Conservation (phyloP, 2,888 invertebrate genomes). For the Cacoxenus indagator region DNA sequence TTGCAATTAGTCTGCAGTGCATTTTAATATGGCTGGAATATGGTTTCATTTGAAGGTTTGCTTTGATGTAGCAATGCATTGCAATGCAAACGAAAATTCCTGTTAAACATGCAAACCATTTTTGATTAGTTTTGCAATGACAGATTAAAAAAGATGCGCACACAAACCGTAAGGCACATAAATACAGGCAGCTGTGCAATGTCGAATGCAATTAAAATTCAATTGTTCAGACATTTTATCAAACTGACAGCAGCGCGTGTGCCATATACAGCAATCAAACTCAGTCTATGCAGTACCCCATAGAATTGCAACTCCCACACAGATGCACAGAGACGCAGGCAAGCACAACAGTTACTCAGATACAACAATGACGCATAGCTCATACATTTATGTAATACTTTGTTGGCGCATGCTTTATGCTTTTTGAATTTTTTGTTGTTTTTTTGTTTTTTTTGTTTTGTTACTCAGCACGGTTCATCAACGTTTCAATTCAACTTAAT, state of each 20-base stretch:
- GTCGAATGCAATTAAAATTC: constrained; percentile 39
- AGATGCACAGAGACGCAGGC: constrained; percentile 35
- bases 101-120: neutral
- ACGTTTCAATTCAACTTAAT: constrained; percentile 64
- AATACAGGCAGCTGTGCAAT: constrained; percentile 16
- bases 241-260: constrained; percentile 47
- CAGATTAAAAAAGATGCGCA: neutral
- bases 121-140: constrained; percentile 6
- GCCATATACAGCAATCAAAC: constrained; percentile 37
- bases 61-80: too few relatives aligned
- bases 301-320: neutral
- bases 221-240: constrained; percentile 35
- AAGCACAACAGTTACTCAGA: too few relatives aligned
- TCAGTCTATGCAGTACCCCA: neutral
- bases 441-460: constrained; percentile 22
- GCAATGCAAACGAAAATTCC: too few relatives aligned
- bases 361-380: constrained; percentile 34
- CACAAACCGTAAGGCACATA: neutral
- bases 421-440: constrained; percentile 16
- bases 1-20: too few relatives aligned
- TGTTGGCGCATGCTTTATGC: constrained; percentile 33
- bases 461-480: constrained; percentile 32
- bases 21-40: too few relatives aligned
- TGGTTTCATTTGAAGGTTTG: too few relatives aligned
- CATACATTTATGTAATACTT: constrained; percentile 26